phyloP scores from a whole-genome alignment of 2,797 vertebrate genomes.

The Lagodon rhomboides region DNA sequence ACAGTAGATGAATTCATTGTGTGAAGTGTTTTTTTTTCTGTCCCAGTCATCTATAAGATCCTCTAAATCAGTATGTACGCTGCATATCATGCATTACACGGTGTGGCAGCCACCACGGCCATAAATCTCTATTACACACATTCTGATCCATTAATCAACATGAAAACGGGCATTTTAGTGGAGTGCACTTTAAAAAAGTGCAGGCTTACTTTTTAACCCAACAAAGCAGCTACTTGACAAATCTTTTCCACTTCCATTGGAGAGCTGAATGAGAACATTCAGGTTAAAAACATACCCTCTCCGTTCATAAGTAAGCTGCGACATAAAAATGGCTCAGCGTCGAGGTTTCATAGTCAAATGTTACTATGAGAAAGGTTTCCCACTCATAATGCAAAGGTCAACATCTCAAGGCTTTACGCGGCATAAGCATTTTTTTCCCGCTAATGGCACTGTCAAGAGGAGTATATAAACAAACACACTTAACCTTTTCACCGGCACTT shows the following conservation, averaged over 20 bases:
- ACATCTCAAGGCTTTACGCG: conserved; percentile 20
- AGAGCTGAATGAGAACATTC: background rate
- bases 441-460: conserved; percentile 36
- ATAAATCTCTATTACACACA: background rate
- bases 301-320: background rate
- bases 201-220: background rate
- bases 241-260: background rate
- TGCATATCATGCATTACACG: background rate
- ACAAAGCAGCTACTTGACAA: background rate
- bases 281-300: background rate
- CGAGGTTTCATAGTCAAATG: conserved; percentile 21
- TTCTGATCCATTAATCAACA: conserved; percentile 7
- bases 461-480: conserved; percentile 42
- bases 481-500: conserved; percentile 59
- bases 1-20: conserved; percentile 6
- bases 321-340: background rate
- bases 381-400: conserved; percentile 57
- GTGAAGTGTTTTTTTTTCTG: background rate
- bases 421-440: conserved; percentile 24
- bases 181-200: background rate
- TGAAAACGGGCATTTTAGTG: background rate
- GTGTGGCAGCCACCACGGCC: background rate
- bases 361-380: conserved; percentile 10
- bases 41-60: conserved; percentile 5
- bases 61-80: background rate